Percentiles rank a stretch among this genome's conserved stretches.
Evolutionary conservation across 2,113 vertebrate species (phyloP).

Genomic region (Corynorhinus townsendii): DNA sequence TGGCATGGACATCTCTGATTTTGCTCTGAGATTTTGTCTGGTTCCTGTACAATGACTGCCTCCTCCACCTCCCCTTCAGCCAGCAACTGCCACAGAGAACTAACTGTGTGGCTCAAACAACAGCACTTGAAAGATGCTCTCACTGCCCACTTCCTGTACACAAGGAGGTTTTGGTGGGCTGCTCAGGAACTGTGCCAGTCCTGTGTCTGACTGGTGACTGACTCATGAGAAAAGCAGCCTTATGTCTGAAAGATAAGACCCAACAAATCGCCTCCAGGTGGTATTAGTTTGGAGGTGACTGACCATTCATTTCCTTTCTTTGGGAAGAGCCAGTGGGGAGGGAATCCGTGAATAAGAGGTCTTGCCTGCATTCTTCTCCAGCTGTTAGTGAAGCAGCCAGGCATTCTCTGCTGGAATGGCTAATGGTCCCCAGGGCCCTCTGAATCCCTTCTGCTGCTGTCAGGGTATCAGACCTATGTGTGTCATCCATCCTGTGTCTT

Average conservation of each 20-base stretch:
- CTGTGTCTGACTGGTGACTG: conserved; percentile 75
- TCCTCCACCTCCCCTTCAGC: neutral
- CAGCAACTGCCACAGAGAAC: conserved; percentile 15
- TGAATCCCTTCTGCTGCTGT: neutral
- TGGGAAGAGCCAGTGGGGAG: conserved; percentile 45
- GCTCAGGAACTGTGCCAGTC: conserved; percentile 68
- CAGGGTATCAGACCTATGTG: conserved; percentile 21
- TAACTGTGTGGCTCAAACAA: conserved; percentile 48
- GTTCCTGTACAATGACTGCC: neutral
- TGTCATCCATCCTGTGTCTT: conserved; percentile 33
- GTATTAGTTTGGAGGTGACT: conserved; percentile 71
- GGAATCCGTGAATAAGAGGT: conserved; percentile 70
- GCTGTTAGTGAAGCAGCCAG: conserved; percentile 29
- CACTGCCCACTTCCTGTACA: conserved; percentile 77
- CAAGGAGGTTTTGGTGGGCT: conserved; percentile 64
- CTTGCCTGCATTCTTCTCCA: conserved; percentile 62
- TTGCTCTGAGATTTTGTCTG: conserved; percentile 32
- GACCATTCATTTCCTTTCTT: conserved; percentile 62
- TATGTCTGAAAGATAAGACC: conserved; percentile 73
- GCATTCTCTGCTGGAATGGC: neutral
- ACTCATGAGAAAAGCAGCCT: conserved; percentile 76
- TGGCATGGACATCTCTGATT: conserved; percentile 45
- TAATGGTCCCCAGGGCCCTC: neutral
- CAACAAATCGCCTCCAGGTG: conserved; percentile 77
- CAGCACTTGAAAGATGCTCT: conserved; percentile 59